phyloP scores from a whole-genome alignment of 2,888 invertebrate species.

The Kryphioiulus occultus region DNA sequence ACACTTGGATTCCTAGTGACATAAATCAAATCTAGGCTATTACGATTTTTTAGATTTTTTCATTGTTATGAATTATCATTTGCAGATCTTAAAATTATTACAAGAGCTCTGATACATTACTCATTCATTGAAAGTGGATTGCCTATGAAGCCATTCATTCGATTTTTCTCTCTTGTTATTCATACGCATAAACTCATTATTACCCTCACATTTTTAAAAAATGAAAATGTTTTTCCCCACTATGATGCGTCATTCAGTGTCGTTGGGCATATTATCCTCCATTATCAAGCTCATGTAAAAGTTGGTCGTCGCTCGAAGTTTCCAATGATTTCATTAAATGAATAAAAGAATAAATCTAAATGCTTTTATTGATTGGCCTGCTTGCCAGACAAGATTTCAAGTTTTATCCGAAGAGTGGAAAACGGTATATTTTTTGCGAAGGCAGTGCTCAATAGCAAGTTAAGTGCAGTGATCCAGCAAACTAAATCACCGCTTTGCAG shows the following conservation, averaged over 20 bases:
- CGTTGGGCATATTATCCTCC: neutral
- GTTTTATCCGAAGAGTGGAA: neutral
- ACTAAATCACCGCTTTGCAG: neutral
- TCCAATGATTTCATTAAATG: neutral
- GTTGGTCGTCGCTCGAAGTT: neutral
- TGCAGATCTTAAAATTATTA: neutral
- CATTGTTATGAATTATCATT: neutral
- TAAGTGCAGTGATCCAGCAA: slow-evolving; percentile 32
- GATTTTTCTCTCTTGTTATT: neutral
- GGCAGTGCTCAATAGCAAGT: neutral
- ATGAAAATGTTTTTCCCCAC: neutral
- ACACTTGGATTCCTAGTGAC: neutral
- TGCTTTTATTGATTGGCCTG: slow-evolving; percentile 4
- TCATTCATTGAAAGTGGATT: neutral
- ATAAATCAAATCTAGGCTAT: neutral
- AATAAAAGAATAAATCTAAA: neutral
- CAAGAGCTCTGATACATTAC: neutral
- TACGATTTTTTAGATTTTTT: neutral
- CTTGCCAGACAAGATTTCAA: neutral
- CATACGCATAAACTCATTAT: neutral
- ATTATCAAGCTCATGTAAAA: slow-evolving; percentile 3
- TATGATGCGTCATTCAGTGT: neutral
- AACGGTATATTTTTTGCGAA: neutral
- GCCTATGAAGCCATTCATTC: neutral
- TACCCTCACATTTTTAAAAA: neutral